phyloP scores from a whole-genome alignment of 2,113 vertebrate genomes.

The Eudyptes chrysolophus region DNA sequence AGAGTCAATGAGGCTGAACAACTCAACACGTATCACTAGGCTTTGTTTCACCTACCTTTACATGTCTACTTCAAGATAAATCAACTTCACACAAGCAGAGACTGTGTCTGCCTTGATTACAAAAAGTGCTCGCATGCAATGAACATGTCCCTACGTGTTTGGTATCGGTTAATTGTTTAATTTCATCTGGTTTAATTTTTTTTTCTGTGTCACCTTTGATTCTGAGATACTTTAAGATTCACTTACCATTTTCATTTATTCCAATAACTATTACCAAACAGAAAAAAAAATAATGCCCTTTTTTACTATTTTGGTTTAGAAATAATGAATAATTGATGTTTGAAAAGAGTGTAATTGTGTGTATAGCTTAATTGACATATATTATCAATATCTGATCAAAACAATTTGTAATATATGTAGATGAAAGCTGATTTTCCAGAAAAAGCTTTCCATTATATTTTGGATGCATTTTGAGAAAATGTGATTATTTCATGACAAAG shows the following conservation, averaged over 20 bases:
- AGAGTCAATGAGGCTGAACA: background rate
- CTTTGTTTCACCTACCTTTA: background rate
- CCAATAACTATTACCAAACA: background rate
- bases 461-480: background rate
- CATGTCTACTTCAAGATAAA: background rate
- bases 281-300: rapidly evolving
- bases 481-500: background rate
- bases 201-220: background rate
- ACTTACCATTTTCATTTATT: background rate
- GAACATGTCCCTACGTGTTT: background rate
- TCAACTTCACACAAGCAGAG: background rate
- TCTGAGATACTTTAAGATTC: background rate
- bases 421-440: background rate
- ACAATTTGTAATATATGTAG: background rate
- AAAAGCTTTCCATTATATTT: background rate
- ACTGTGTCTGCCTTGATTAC: background rate
- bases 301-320: background rate
- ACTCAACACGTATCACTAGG: background rate
- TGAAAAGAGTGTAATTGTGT: background rate
- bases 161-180: background rate
- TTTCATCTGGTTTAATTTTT: background rate
- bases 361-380: background rate
- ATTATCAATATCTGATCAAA: background rate
- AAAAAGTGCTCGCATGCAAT: background rate
- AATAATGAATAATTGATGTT: background rate